Evolutionary conservation across 2,113 vertebrate genomes (phyloP).

Genomic region (Anseranas semipalmata): DNA sequence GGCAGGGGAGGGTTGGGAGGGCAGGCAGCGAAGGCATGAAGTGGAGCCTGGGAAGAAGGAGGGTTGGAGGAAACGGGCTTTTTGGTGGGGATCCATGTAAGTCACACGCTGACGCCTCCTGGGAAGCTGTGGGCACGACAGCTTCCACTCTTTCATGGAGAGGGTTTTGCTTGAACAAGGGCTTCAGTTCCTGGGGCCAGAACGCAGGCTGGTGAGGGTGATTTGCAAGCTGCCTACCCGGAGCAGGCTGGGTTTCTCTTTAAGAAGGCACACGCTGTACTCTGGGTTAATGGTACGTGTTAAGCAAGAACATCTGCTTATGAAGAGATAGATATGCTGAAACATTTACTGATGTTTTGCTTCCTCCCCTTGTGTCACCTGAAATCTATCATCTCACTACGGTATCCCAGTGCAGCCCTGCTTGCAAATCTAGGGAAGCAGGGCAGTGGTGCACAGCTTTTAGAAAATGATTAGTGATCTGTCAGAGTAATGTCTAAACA

Average conservation of each 20-base stretch:
- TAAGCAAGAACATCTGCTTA: constrained; percentile 71
- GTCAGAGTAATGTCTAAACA: constrained; percentile 60
- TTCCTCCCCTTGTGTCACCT: constrained; percentile 67
- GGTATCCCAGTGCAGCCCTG: constrained; percentile 3
- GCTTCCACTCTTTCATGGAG: not conserved
- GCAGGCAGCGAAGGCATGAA: not conserved
- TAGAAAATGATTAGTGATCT: constrained; percentile 67
- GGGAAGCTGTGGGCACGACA: not conserved
- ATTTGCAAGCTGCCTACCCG: not conserved
- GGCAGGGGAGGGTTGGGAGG: rapidly evolving
- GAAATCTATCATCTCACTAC: constrained; percentile 64
- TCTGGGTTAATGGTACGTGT: constrained; percentile 37
- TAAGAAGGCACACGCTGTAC: not conserved
- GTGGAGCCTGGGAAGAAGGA: not conserved
- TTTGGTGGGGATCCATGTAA: not conserved
- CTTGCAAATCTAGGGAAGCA: constrained; percentile 38
- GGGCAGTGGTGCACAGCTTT: constrained; percentile 57
- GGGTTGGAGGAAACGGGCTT: not conserved
- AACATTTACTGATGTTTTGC: constrained; percentile 70
- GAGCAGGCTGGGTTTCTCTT: not conserved
- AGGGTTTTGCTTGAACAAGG: not conserved
- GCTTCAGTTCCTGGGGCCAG: not conserved
- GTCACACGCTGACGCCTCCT: not conserved
- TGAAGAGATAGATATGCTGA: constrained; percentile 66
- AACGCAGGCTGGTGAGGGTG: not conserved